phyloP scores from a whole-genome alignment of 2,113 vertebrate species.

The Syngnathus floridae region DNA sequence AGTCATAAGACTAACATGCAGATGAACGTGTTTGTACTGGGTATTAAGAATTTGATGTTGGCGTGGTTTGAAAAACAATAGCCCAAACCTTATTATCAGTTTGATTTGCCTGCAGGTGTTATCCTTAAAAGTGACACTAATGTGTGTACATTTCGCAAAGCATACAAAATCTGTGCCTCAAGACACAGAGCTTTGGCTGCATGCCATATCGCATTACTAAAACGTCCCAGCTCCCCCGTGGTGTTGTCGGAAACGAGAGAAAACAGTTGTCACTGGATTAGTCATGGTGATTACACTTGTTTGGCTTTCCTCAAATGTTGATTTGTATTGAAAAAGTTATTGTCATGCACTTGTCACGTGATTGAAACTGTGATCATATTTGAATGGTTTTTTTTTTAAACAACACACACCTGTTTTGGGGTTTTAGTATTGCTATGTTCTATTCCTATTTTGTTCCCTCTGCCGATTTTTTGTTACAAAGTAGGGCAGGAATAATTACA shows the following conservation, averaged over 20 bases:
- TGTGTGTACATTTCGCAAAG: constrained; percentile 64
- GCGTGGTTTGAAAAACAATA: constrained; percentile 39
- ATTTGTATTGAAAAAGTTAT: constrained; percentile 38
- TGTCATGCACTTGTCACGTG: constrained; percentile 39
- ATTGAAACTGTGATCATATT: constrained; percentile 34
- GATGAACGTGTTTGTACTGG: constrained; percentile 8
- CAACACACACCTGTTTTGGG: too few species aligned
- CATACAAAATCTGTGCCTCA: constrained; percentile 55
- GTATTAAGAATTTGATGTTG: constrained; percentile 26
- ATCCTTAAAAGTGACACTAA: constrained; percentile 64
- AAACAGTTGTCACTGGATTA: constrained; percentile 59
- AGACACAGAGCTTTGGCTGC: constrained; percentile 44
- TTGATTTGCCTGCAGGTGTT: constrained; percentile 45
- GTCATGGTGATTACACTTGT: constrained; percentile 54
- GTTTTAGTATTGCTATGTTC: constrained; percentile 21
- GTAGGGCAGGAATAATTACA: constrained; percentile 25
- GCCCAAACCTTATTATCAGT: constrained; percentile 49
- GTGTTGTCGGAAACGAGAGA: constrained; percentile 56
- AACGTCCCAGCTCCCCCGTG: constrained; percentile 51
- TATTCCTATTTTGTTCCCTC: constrained; percentile 18
- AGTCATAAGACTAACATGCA: constrained; percentile 7
- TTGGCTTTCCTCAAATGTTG: constrained; percentile 41
- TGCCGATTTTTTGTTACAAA: background rate
- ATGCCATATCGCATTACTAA: constrained; percentile 53
- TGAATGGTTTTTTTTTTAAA: constrained; percentile 10